These are phyloP conservation scores for Borostomias antarcticus DNA, from an alignment of 2,797 vertebrate genomes.

Conservation along the genomic window DNA sequence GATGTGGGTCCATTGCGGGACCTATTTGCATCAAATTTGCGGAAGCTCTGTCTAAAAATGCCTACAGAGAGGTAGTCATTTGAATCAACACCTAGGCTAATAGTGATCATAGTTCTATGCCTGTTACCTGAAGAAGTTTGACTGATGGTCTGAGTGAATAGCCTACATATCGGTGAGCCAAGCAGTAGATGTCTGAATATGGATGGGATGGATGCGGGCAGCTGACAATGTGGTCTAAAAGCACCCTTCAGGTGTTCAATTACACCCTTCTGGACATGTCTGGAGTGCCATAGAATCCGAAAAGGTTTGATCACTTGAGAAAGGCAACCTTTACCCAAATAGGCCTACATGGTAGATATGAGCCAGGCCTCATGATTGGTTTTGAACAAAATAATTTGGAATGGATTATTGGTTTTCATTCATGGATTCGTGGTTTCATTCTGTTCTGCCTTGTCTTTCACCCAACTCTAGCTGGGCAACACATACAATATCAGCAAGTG, in stretches of 20 bases:
- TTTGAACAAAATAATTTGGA: no score
- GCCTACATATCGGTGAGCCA: conserved; percentile 13
- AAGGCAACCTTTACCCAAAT: not conserved
- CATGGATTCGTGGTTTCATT: no score
- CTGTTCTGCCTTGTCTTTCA: no score
- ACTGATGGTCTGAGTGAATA: conserved; percentile 31
- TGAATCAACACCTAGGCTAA: conserved; percentile 5
- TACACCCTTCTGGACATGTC: conserved; percentile 39
- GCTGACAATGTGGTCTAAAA: conserved; percentile 19
- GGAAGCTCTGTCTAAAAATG: no score
- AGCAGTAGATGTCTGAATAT: conserved; percentile 64
- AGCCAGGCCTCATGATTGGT: no score
- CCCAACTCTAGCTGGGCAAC: no score
- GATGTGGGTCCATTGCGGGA: no score
- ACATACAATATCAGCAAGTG: no score
- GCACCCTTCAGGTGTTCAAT: conserved; percentile 33
- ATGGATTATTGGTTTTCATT: no score
- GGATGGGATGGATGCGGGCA: conserved; percentile 19
- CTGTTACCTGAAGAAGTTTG: conserved; percentile 26
- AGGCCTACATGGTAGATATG: no score
- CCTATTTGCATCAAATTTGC: no score
- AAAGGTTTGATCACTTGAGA: not conserved
- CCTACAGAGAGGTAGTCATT: not conserved
- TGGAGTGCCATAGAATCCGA: conserved; percentile 23
- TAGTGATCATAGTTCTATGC: conserved; percentile 17